Conservation (phyloP, 2,888 invertebrate genomes). For the Branchipolynoe longqiensis region DNA sequence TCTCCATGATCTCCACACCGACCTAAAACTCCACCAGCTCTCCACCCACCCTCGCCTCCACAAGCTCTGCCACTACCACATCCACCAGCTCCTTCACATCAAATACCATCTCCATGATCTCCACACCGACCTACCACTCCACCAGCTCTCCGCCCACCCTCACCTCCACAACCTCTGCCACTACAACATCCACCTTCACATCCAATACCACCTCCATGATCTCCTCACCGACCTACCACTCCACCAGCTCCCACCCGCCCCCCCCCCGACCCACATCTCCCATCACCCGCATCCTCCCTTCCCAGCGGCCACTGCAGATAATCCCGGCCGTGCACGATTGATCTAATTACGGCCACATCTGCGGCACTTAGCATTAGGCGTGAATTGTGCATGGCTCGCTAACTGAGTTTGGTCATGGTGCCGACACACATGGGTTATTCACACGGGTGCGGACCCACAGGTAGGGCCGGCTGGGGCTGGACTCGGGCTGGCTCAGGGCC, state of each 20-base stretch:
- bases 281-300: not conserved
- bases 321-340: not conserved
- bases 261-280: not conserved
- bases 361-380: conserved; percentile 43
- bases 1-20: not conserved
- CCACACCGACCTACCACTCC: not conserved
- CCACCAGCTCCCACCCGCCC: not conserved
- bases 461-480: not conserved
- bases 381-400: conserved; percentile 41
- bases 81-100: not conserved
- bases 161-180: not conserved
- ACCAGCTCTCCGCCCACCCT: not conserved
- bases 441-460: no score
- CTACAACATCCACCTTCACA: not conserved
- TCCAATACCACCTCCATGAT: not conserved
- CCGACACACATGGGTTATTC: conserved; percentile 4
- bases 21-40: not conserved
- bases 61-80: no score
- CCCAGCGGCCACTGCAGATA: no score
- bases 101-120: not conserved
- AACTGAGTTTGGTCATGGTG: conserved; percentile 20
- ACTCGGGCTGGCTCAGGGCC: not conserved
- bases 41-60: no score
- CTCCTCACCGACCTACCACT: not conserved
- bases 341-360: conserved; percentile 36